phyloP scores from a whole-genome alignment of 2,113 vertebrate genomes.

The Isurus oxyrinchus region DNA sequence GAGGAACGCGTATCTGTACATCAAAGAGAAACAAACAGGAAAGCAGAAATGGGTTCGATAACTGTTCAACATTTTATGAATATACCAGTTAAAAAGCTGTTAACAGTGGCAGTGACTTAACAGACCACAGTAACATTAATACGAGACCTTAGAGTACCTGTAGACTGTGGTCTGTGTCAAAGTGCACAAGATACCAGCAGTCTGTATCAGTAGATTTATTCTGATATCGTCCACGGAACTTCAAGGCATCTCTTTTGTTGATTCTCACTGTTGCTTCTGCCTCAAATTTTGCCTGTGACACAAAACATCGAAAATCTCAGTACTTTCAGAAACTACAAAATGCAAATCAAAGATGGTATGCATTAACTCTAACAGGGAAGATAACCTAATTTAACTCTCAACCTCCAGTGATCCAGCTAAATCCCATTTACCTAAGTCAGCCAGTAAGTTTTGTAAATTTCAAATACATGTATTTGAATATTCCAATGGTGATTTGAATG shows the following conservation, averaged over 20 bases:
- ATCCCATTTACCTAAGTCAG: not conserved
- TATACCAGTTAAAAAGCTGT: not conserved
- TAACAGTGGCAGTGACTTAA: not conserved
- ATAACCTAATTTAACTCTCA: not conserved
- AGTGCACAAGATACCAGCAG: conserved; percentile 50
- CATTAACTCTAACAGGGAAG: not conserved
- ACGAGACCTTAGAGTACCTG: conserved; percentile 55
- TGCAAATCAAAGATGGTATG: not conserved
- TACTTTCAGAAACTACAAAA: not conserved
- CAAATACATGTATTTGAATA: not conserved
- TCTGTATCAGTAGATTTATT: conserved; percentile 47
- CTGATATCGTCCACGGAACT: conserved; percentile 54
- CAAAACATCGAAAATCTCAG: conserved; percentile 5
- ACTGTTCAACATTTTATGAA: not conserved
- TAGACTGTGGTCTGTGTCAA: conserved; percentile 59
- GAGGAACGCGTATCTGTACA: conserved; percentile 61
- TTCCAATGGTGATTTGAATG: not conserved
- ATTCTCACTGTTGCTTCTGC: conserved; percentile 56
- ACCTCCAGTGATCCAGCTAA: not conserved
- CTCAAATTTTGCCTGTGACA: conserved; percentile 55
- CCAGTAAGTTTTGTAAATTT: not conserved
- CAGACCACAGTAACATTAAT: not conserved
- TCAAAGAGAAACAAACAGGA: conserved; percentile 40
- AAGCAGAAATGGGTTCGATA: not conserved
- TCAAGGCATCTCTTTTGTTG: conserved; percentile 55